Base-by-base conservation (phyloP, 2,113 vertebrate genomes). In the Cyprinodon brontotheroides region DNA sequence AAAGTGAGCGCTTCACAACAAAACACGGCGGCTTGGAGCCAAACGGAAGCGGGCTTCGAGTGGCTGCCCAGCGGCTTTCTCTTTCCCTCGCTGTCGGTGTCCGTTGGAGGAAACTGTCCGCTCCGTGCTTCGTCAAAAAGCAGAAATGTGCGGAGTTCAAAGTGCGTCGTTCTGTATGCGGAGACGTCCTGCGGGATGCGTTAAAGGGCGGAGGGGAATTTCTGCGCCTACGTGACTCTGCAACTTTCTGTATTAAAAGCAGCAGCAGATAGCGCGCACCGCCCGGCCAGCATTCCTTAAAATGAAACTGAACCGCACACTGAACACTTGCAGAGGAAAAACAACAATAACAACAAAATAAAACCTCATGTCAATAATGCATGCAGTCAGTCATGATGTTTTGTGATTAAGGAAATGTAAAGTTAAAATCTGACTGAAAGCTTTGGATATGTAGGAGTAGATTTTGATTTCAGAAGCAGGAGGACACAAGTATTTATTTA, bases 151-250 rank as follows among this genome's bases (percentile, higher is more conserved):
- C 50, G 17, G 9, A 22, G 64, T 20, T 74, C 77, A 4, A 15
- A 17, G 48, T 22, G 61, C 1, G 68, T 39, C 71, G 50, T 38
- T 2, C 67, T 22, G 13, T 22, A 73, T 12, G 47, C 61, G 41
- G 65, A 10, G 2, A 4, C 61, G 20, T 83, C 72, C 82, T 69
- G 57, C 50, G n/a, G 64, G 65, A 11, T 15, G 60, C 53, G 53
- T 65, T 43, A 9, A 45, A 57, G 15, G 60, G 3, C 3, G 48
- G 48, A 48, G 65, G 66, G 84, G 60, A 70, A 70, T 81, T 75
- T 83, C 72, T 79, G 80, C 91, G 86, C 83, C 91, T 78, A 84
- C 93, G 90, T 94, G 93, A 94, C 93, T 90, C 48, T 84, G 93
- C 93, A 93, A 88, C 77, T 89, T 68, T 65, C 38, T 10, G 29